Conservation (phyloP, 2,797 vertebrate genomes). For the Oryzias dopingdopingensis region DNA sequence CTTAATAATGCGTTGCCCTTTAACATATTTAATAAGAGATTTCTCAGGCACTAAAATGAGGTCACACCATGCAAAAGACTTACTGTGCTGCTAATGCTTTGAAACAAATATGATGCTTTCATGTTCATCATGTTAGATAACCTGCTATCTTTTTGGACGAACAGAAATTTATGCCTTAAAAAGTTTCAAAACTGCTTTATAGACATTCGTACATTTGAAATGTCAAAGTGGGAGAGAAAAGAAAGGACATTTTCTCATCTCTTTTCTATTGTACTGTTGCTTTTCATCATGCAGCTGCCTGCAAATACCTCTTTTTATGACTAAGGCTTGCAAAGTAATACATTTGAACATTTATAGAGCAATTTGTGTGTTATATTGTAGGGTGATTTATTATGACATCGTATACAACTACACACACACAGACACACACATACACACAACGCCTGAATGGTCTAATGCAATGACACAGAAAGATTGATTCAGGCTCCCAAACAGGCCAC, state of each 20-base stretch:
- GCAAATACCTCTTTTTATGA: slow-evolving; percentile 5
- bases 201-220: no score
- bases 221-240: no score
- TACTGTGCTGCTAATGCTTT: no score
- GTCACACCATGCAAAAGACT: no score
- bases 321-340: slow-evolving; percentile 37
- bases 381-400: slow-evolving; percentile 52
- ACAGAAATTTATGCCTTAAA: no score
- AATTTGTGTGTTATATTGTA: slow-evolving; percentile 45
- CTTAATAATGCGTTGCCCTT: neutral
- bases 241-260: no score
- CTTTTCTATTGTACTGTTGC: neutral
- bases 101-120: no score
- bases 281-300: slow-evolving; percentile 2
- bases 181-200: no score
- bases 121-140: no score
- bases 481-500: slow-evolving; percentile 60
- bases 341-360: slow-evolving; percentile 55
- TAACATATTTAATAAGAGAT: no score
- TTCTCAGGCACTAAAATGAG: no score
- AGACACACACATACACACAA: slow-evolving; percentile 32
- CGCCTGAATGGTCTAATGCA: slow-evolving; percentile 60
- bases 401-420: slow-evolving; percentile 28
- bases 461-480: slow-evolving; percentile 68
- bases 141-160: no score